Conservation (phyloP, 2,113 vertebrate genomes). For the Progne subis region DNA sequence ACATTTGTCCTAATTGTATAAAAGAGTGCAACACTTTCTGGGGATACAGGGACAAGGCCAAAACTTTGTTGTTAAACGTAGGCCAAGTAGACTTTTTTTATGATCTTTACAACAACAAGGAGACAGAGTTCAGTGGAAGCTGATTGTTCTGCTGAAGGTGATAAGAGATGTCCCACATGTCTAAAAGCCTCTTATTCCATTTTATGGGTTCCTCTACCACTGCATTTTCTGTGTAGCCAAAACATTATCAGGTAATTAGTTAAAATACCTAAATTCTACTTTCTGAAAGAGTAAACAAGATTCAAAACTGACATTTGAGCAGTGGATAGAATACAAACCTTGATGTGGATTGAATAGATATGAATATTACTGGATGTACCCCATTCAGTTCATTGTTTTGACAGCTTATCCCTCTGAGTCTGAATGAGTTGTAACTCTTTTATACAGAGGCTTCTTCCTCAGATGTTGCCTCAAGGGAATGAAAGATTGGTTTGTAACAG, state of each 20-base stretch:
- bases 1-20: not conserved
- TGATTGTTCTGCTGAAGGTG: not conserved
- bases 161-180: not conserved
- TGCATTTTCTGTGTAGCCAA: not conserved
- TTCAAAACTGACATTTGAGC: not conserved
- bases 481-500: constrained; percentile 4
- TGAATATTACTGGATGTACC: not conserved
- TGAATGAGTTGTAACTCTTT: not conserved
- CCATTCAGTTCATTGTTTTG: not conserved
- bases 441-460: not conserved
- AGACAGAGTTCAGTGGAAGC: not conserved
- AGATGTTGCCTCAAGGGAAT: not conserved
- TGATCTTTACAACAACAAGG: not conserved
- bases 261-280: not conserved
- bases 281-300: not conserved
- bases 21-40: not conserved
- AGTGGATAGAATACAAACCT: not conserved
- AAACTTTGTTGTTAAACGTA: not conserved
- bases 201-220: not conserved
- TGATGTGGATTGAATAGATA: not conserved
- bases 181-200: not conserved
- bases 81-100: not conserved
- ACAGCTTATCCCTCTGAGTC: not conserved
- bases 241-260: not conserved
- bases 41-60: not conserved